Evolutionary conservation across 2,888 invertebrate genomes (phyloP), one percentile per base, ranked within the genome.

Genomic region (Coenonympha glycerion): DNA sequence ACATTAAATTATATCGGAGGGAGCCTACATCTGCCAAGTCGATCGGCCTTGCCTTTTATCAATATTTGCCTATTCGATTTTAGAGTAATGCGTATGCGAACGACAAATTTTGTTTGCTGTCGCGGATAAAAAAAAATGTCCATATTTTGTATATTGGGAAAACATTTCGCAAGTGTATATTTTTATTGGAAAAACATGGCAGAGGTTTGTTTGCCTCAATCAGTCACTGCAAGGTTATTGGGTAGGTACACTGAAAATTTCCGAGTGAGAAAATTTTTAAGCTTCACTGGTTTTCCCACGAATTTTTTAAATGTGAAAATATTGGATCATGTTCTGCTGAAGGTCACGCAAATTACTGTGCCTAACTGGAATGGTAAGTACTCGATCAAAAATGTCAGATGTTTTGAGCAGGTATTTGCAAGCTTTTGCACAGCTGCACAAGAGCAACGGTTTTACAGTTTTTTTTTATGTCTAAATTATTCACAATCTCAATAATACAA

Each of bases 11-110:
- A 79, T 72, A 73, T 71, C 68, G 66, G 62, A 77, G 81, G 81
- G 79, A 72, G 76, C 65, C 42, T 51, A 48, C 83, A 82, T 82
- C 79, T 84, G 84, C 70, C 67, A 69, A 73, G 70, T 71, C 72
- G 65, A 71, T 78, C 72, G 73, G 73, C 73, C 75, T 78, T 72
- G 69, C 73, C 71, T 71, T 76, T 71, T 76, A 73, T 76, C 79
- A 78, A 80, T 79, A 78, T 83, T 80, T 81, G 73, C 75, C 73
- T 76, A 71, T 76, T 78, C 74, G 68, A 75, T 74, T 76, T 71
- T 74, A 59, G 65, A 71, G 66, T 72, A 65, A 69, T 64, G 61
- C 57, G 63, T 65, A 62, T 57, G 63, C 55, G 54, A 59, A 64
- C 59, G 56, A 60, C 57, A 67, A 65, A 67, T 65, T 68, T 65